These are phyloP conservation scores for Sinocyclocheilus anshuiensis DNA, from an alignment of 2,113 vertebrate species.

Conservation along the genomic window DNA sequence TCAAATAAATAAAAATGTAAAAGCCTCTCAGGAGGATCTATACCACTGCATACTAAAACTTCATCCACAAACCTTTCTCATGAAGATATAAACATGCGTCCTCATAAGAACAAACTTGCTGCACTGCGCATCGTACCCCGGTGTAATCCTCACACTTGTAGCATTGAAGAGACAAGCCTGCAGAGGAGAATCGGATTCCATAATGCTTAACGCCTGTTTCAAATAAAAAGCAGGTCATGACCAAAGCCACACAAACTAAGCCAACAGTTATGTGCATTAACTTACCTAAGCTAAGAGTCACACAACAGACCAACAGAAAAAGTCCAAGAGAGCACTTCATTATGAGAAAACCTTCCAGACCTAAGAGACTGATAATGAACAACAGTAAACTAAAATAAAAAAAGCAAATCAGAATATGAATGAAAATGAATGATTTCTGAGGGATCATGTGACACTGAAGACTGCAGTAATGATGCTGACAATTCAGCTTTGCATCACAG, in stretches of 20 bases:
- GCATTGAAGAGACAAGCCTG: constrained; percentile 69
- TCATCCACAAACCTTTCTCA: constrained; percentile 66
- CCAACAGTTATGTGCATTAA: background rate
- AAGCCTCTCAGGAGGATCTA: background rate
- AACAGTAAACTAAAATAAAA: background rate
- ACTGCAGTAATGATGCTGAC: background rate
- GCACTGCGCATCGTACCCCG: constrained; percentile 66
- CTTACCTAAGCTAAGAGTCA: constrained; percentile 63
- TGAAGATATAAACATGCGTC: constrained; percentile 76
- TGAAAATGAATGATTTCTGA: background rate
- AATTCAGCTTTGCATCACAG: background rate
- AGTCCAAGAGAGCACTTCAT: constrained; percentile 64
- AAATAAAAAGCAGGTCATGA: constrained; percentile 40
- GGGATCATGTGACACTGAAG: background rate
- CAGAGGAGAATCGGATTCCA: constrained; percentile 47
- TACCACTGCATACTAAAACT: background rate
- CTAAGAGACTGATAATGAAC: constrained; percentile 10
- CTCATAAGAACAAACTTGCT: constrained; percentile 74
- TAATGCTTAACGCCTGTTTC: constrained; percentile 53
- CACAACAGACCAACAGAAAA: constrained; percentile 59
- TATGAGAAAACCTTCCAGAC: constrained; percentile 26
- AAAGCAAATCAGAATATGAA: background rate
- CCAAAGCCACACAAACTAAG: constrained; percentile 3
- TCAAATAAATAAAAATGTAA: background rate
- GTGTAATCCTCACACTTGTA: constrained; percentile 74